Conservation (phyloP, 2,797 vertebrate genomes). For the Eulemur mongoz region DNA sequence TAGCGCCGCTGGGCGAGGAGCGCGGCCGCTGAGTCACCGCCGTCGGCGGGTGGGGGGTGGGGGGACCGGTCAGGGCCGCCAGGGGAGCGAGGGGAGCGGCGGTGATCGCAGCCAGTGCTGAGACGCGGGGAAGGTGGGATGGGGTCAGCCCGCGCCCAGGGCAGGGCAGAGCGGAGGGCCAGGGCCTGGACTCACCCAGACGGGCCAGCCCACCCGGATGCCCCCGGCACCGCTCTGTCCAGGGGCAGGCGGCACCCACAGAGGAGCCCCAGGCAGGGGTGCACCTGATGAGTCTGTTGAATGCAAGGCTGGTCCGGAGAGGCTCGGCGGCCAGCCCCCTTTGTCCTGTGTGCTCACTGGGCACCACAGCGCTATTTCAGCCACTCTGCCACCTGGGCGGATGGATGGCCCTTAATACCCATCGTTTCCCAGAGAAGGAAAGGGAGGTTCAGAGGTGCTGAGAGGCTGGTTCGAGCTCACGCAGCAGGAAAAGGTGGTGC, state of each 20-base stretch:
- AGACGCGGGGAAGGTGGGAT: background rate
- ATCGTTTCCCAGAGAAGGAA: background rate
- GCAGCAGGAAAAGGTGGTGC: background rate
- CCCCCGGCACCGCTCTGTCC: background rate
- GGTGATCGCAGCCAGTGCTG: constrained; percentile 10
- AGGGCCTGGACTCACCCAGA: background rate
- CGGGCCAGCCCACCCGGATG: background rate
- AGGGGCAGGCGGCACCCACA: background rate
- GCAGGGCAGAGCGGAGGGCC: background rate
- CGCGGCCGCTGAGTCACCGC: background rate
- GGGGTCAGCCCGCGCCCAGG: background rate
- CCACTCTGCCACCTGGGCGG: too few relatives aligned
- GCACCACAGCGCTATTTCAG: background rate
- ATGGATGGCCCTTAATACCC: too few relatives aligned
- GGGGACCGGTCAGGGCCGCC: background rate
- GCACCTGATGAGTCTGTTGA: background rate
- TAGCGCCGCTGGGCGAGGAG: background rate
- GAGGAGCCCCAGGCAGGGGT: background rate
- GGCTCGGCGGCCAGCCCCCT: background rate
- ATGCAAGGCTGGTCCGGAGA: background rate
- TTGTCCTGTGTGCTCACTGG: background rate
- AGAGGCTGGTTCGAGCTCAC: background rate
- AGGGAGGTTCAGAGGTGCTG: background rate
- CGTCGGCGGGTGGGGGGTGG: too few relatives aligned
- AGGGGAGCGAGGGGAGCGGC: background rate